These are phyloP conservation scores for Naso thynnoides DNA, from an alignment of 2,797 vertebrate species.

Conservation along the genomic window DNA sequence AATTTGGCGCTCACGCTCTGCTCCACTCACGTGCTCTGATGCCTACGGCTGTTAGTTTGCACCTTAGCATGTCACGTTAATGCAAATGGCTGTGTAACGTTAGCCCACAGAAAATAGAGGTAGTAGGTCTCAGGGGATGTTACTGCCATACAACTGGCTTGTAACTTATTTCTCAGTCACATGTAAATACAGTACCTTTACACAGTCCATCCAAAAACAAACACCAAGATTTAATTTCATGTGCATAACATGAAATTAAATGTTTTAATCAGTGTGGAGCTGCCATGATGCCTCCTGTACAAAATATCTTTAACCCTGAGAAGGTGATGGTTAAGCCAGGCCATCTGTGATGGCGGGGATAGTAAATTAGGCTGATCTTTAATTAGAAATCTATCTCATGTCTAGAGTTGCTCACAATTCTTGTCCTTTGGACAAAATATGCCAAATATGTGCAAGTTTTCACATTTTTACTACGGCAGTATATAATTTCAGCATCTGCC, in stretches of 20 bases:
- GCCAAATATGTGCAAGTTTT: neutral
- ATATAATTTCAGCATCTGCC: neutral
- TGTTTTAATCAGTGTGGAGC: constrained; percentile 9
- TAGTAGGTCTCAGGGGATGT: no score
- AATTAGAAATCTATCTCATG: constrained; percentile 43
- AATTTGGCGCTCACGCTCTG: no score
- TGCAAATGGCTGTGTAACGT: no score
- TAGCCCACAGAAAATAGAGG: no score
- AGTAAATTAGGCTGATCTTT: constrained; percentile 19
- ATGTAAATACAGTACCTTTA: no score
- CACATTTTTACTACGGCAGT: neutral
- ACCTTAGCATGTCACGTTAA: no score
- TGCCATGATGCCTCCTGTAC: constrained; percentile 24
- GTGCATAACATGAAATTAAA: neutral
- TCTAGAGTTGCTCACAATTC: constrained; percentile 16
- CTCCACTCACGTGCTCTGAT: no score
- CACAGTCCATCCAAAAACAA: no score
- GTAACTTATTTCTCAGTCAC: no score
- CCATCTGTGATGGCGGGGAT: constrained; percentile 49
- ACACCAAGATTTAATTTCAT: constrained; percentile 1
- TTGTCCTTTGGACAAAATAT: neutral
- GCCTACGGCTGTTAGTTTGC: no score
- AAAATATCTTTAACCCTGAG: constrained; percentile 32
- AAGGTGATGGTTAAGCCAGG: constrained; percentile 33
- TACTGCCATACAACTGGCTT: no score